Evolutionary conservation across 2,888 invertebrate species (phyloP).

Genomic region (Leucania comma): DNA sequence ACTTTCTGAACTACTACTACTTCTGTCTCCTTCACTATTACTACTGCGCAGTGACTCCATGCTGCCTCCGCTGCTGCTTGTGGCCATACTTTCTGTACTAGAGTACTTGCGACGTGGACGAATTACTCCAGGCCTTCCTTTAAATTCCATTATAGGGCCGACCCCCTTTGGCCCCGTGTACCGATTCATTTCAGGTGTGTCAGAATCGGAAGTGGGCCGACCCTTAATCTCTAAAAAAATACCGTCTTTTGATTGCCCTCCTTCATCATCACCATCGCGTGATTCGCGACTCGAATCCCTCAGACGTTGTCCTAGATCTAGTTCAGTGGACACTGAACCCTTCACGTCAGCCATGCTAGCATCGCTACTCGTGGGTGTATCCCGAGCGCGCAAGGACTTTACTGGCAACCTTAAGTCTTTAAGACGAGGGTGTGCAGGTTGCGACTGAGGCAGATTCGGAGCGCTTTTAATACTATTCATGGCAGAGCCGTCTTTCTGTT

Average conservation of each 20-base stretch:
- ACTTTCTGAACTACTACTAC: slow-evolving; percentile 96
- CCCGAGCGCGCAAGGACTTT: slow-evolving; percentile 92
- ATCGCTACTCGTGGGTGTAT: slow-evolving; percentile 91
- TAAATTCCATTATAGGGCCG: slow-evolving; percentile 92
- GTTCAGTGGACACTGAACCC: slow-evolving; percentile 85
- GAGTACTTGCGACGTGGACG: slow-evolving; percentile 92
- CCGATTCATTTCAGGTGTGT: slow-evolving; percentile 90
- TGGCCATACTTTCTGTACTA: slow-evolving; percentile 96
- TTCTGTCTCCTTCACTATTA: slow-evolving; percentile 96
- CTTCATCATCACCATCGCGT: slow-evolving; percentile 93
- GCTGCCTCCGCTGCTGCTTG: slow-evolving; percentile 96
- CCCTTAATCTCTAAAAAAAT: slow-evolving; percentile 94
- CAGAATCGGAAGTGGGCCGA: slow-evolving; percentile 91
- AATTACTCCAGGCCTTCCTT: slow-evolving; percentile 90
- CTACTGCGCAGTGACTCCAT: slow-evolving; percentile 97
- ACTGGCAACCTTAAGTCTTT: slow-evolving; percentile 94
- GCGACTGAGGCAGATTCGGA: slow-evolving; percentile 93
- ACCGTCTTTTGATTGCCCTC: slow-evolving; percentile 93
- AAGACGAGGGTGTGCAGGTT: slow-evolving; percentile 92
- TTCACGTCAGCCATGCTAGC: slow-evolving; percentile 92
- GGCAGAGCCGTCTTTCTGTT: slow-evolving; percentile 92
- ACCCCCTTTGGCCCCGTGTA: slow-evolving; percentile 90
- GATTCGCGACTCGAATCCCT: slow-evolving; percentile 89
- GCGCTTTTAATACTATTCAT: slow-evolving; percentile 96
- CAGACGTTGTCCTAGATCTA: slow-evolving; percentile 88